Percentiles rank a stretch among this genome's conserved stretches.
These are phyloP conservation scores for Pelecanus crispus DNA, from an alignment of 2,113 vertebrate genomes.

Conservation along the genomic window DNA sequence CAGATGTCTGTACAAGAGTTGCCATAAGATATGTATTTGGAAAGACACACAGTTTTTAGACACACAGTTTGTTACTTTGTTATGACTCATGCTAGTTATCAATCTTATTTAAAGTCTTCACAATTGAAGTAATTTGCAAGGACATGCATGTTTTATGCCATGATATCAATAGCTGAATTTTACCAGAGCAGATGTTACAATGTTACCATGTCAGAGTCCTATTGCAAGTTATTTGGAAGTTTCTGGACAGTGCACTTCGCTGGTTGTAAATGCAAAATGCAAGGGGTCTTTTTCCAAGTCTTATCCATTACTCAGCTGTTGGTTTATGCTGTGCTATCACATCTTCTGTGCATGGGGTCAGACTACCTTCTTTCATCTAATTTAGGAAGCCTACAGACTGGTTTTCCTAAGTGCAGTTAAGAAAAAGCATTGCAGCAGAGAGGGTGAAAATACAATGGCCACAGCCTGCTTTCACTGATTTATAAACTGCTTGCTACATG, in stretches of 20 bases:
- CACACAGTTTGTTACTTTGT: neutral
- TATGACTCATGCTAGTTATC: neutral
- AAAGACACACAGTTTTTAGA: neutral
- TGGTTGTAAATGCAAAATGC: neutral
- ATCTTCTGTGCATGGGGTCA: neutral
- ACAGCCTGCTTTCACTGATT: neutral
- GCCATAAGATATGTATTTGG: neutral
- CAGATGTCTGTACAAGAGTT: neutral
- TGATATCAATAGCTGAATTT: neutral
- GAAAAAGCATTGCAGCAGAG: neutral
- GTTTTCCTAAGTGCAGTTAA: neutral
- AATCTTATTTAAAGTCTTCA: neutral
- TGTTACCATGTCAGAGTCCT: neutral
- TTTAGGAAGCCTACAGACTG: neutral
- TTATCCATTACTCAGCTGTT: neutral
- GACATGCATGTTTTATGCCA: neutral
- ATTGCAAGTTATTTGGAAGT: neutral
- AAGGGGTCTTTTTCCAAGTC: neutral
- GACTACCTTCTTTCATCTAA: neutral
- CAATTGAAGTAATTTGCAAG: neutral
- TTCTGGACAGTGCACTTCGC: neutral
- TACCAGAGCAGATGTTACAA: neutral
- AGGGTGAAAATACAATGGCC: neutral
- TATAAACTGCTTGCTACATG: neutral
- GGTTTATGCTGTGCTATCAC: neutral